phyloP scores from a whole-genome alignment of 2,113 vertebrate genomes.

The Phaetusa simplex region DNA sequence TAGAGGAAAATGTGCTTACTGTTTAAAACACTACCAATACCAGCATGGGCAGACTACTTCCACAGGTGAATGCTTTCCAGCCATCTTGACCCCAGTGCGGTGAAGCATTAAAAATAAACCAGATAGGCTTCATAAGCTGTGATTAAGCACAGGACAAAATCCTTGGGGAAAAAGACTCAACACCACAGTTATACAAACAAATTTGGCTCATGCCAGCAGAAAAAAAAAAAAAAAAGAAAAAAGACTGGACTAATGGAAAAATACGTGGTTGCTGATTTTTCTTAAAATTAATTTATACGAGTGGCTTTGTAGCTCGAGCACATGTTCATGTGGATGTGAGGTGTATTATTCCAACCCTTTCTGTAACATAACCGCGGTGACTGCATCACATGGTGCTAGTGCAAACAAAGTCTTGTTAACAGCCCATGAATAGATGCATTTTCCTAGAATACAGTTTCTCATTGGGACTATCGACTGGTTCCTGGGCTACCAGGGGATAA shows the following conservation, averaged over 20 bases:
- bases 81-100: neutral
- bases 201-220: neutral
- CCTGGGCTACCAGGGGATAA: neutral
- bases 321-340: neutral
- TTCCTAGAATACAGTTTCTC: constrained; percentile 17
- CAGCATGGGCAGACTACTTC: neutral
- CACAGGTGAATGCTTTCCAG: constrained; percentile 16
- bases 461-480: neutral
- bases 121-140: neutral
- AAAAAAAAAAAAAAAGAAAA: neutral
- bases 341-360: constrained; percentile 25
- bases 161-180: neutral
- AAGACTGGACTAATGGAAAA: neutral
- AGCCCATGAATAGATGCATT: constrained; percentile 49
- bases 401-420: constrained; percentile 44
- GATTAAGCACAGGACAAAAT: neutral
- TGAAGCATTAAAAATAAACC: neutral
- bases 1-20: neutral
- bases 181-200: neutral
- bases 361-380: neutral
- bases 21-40: neutral
- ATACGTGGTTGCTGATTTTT: neutral
- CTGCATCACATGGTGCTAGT: constrained; percentile 35
- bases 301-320: neutral
- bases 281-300: neutral